Evolutionary conservation across 2,888 invertebrate genomes (phyloP).

Genomic region (Drosophila robusta): DNA sequence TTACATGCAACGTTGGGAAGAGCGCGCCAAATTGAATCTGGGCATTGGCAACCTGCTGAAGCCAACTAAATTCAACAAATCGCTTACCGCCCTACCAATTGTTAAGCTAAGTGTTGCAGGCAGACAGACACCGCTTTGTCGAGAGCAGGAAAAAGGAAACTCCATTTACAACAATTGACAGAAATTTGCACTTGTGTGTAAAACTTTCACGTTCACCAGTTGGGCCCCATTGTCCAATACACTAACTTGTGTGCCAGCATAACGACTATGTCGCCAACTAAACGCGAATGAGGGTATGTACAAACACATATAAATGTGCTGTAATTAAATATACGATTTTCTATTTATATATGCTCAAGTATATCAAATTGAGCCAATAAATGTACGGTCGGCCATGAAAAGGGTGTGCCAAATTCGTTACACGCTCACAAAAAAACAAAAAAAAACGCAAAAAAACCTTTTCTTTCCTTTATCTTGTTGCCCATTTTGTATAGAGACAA

Average conservation of each 20-base stretch:
- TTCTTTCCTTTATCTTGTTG: constrained; percentile 42
- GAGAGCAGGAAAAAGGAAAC: constrained; percentile 59
- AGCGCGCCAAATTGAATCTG: constrained; percentile 53
- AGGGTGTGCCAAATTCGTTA: constrained; percentile 49
- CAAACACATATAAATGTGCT: not conserved
- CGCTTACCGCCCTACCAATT: constrained; percentile 36
- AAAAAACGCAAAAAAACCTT: constrained; percentile 20
- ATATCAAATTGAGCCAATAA: constrained; percentile 35
- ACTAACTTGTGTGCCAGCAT: not conserved
- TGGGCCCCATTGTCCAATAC: constrained; percentile 24
- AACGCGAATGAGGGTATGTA: not conserved
- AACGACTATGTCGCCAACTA: not conserved
- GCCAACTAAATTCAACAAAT: constrained; percentile 44
- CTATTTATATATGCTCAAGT: not conserved
- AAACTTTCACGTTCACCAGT: constrained; percentile 57
- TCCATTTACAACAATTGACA: constrained; percentile 74
- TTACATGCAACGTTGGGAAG: constrained; percentile 27
- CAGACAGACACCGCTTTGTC: constrained; percentile 32
- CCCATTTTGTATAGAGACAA: constrained; percentile 41
- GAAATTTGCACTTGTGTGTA: constrained; percentile 72
- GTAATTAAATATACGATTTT: not conserved
- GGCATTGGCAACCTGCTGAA: constrained; percentile 15
- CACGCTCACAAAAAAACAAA: constrained; percentile 4
- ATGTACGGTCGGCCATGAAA: constrained; percentile 9
- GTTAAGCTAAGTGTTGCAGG: constrained; percentile 43